These are phyloP conservation scores for Anabas testudineus DNA, from an alignment of 2,797 vertebrate species.

Conservation along the genomic window DNA sequence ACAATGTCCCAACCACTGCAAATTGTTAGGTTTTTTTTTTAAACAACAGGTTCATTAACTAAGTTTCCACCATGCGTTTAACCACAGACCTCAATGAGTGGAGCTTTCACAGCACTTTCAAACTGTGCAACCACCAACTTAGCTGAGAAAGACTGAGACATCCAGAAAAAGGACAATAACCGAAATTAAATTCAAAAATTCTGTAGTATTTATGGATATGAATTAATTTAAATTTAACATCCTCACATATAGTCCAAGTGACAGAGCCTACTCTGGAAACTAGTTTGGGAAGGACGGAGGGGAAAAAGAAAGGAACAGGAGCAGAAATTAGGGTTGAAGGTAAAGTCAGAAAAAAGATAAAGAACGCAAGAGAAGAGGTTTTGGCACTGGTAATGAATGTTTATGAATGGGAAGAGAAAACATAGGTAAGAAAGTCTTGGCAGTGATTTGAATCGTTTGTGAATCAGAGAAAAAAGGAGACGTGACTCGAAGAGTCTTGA, in stretches of 20 bases:
- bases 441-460: slow-evolving; percentile 10
- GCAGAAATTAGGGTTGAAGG: not conserved
- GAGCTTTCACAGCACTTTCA: not conserved
- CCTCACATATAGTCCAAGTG: not conserved
- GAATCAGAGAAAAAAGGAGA: not conserved
- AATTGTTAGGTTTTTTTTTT: too few relatives aligned
- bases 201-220: not conserved
- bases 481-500: slow-evolving; percentile 7
- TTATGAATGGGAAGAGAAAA: not conserved
- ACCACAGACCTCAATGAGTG: too few relatives aligned
- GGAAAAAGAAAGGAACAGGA: not conserved
- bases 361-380: not conserved
- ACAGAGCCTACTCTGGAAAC: not conserved
- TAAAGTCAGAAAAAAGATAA: not conserved
- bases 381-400: not conserved
- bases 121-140: not conserved
- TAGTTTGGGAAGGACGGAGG: not conserved
- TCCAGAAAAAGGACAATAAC: too few relatives aligned
- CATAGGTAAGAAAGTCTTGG: slow-evolving; percentile 4
- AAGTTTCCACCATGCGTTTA: too few relatives aligned
- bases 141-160: slow-evolving; percentile 7
- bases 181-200: not conserved
- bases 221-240: not conserved
- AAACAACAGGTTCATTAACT: too few relatives aligned
- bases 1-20: too few relatives aligned